A percentile compares a stretch with the other conserved stretches of the same genome.
phyloP scores from a whole-genome alignment of 2,888 invertebrate species.

The Hirtodrosophila histrioides region DNA sequence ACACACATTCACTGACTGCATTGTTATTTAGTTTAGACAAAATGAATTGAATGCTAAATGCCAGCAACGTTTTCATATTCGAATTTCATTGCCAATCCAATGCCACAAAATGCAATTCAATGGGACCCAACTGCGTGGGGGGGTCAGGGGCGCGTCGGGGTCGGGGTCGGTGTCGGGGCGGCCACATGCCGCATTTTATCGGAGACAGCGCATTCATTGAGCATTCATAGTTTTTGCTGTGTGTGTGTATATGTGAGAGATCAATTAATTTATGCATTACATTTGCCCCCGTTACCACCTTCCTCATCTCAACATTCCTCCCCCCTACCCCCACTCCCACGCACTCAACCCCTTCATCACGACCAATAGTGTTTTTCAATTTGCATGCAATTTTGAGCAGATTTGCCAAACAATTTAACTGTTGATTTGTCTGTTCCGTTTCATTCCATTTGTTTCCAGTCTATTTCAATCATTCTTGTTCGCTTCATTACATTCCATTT shows the following conservation, averaged over 20 bases:
- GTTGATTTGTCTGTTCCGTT: conserved; percentile 22
- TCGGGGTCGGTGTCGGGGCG: background rate
- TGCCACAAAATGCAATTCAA: conserved; percentile 1
- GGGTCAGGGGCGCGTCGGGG: background rate
- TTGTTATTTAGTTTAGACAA: conserved; percentile 75
- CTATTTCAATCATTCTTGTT: too few relatives aligned
- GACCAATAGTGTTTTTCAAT: conserved; percentile 52
- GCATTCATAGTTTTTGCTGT: conserved; percentile 61
- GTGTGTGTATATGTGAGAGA: conserved; percentile 29
- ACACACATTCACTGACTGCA: conserved; percentile 30
- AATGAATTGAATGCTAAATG: conserved; percentile 70
- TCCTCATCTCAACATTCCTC: background rate
- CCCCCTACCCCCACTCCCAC: background rate
- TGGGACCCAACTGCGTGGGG: background rate
- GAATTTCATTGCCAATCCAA: conserved; percentile 55
- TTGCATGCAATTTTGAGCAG: conserved; percentile 51
- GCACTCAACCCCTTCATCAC: too few relatives aligned
- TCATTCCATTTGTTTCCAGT: conserved; percentile 9
- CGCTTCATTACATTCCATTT: conserved; percentile 10
- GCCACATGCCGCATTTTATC: conserved; percentile 46
- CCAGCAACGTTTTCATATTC: conserved; percentile 47
- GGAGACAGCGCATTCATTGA: conserved; percentile 52
- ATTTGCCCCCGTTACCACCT: conserved; percentile 31
- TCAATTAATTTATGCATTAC: conserved; percentile 77
- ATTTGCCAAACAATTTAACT: conserved; percentile 25